Evolutionary conservation across 2,888 invertebrate species (phyloP).

Genomic region (Ormyrus nitidulus): DNA sequence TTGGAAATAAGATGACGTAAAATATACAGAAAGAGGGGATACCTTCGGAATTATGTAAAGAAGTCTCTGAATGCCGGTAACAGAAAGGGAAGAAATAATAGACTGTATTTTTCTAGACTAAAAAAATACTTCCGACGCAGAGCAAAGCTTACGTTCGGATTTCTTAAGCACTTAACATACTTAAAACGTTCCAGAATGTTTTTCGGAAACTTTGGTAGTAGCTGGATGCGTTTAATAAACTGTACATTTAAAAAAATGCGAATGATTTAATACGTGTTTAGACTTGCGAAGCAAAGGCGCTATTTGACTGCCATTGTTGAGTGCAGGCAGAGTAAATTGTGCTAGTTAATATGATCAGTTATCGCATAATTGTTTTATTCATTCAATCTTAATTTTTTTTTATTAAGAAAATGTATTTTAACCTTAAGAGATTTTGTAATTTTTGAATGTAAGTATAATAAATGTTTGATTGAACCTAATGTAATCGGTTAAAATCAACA

Average conservation of each 20-base stretch:
- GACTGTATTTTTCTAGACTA: slow-evolving; percentile 69
- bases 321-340: slow-evolving; percentile 7
- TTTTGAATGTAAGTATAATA: background rate
- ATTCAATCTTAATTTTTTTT: background rate
- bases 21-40: background rate
- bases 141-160: slow-evolving; percentile 18
- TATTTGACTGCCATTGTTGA: slow-evolving; percentile 18
- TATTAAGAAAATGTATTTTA: background rate
- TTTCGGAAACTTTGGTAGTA: background rate
- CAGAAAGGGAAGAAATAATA: slow-evolving; percentile 52
- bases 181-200: slow-evolving; percentile 38
- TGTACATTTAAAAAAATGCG: slow-evolving; percentile 22
- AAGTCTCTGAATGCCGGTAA: slow-evolving; percentile 10
- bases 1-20: background rate
- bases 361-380: background rate
- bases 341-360: slow-evolving; percentile 9
- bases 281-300: slow-evolving; percentile 3
- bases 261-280: background rate
- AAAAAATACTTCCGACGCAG: slow-evolving; percentile 34
- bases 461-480: slow-evolving; percentile 16
- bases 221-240: background rate
- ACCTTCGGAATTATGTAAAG: background rate
- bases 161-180: slow-evolving; percentile 41
- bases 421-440: background rate
- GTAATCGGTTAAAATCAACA: no score